These are phyloP conservation scores for Actinostola sp. DNA, from an alignment of 92 coral and sea anemone species.

Conservation along the genomic window DNA sequence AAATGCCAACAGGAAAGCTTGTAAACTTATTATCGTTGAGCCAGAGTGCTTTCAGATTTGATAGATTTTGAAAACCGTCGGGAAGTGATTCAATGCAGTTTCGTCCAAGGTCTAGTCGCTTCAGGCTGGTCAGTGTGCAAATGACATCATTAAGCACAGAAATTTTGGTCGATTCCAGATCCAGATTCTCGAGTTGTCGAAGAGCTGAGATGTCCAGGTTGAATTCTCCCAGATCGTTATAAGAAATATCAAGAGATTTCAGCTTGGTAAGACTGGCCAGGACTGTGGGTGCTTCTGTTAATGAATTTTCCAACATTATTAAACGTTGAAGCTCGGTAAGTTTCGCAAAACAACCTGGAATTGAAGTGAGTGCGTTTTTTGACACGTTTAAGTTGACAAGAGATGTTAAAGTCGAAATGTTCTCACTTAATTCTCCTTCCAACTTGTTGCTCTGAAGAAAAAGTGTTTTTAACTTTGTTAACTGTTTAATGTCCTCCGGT, in stretches of 20 bases:
- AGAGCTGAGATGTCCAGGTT: slow-evolving; percentile 22
- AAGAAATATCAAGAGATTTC: slow-evolving; percentile 42
- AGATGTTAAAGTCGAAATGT: slow-evolving; percentile 13
- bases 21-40: slow-evolving; percentile 36
- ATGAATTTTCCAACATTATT: slow-evolving; percentile 25
- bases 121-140: slow-evolving; percentile 25
- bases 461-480: slow-evolving; percentile 25
- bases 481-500: slow-evolving; percentile 25
- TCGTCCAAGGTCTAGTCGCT: slow-evolving; percentile 39
- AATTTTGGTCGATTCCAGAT: slow-evolving; percentile 41
- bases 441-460: slow-evolving; percentile 17
- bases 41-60: slow-evolving; percentile 42
- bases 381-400: slow-evolving; percentile 29
- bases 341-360: slow-evolving; percentile 31
- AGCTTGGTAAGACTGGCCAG: slow-evolving; percentile 26
- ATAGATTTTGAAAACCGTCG: neutral
- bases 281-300: slow-evolving; percentile 30
- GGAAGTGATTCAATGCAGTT: slow-evolving; percentile 40
- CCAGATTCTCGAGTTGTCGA: slow-evolving; percentile 21
- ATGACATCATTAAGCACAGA: slow-evolving; percentile 19
- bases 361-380: slow-evolving; percentile 13
- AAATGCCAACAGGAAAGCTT: slow-evolving; percentile 38
- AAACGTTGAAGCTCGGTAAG: slow-evolving; percentile 8
- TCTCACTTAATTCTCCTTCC: slow-evolving; percentile 18
- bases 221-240: slow-evolving; percentile 33